Conservation (phyloP, 2,113 vertebrate genomes). For the Pogonocichla stellata region DNA sequence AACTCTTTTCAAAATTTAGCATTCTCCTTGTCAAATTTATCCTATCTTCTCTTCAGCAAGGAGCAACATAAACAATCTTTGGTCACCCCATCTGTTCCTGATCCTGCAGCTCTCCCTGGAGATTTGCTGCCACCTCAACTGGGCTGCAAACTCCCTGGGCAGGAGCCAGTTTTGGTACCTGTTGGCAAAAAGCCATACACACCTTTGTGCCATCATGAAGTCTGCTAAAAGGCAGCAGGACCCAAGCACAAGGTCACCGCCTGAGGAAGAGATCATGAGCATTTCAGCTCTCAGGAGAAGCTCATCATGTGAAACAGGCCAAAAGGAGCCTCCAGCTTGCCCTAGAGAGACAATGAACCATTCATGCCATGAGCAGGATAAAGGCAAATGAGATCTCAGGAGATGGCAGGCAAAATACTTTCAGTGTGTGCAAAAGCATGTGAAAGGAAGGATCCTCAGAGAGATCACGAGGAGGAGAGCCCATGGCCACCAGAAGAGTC, state of each 20-base stretch:
- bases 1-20: conserved; percentile 14
- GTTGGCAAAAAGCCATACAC: neutral
- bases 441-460: neutral
- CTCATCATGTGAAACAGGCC: neutral
- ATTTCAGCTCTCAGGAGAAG: neutral
- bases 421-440: neutral
- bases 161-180: neutral
- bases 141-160: neutral
- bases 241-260: neutral
- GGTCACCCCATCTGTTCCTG: neutral
- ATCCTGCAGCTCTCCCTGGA: neutral
- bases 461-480: neutral
- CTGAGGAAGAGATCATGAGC: neutral
- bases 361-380: neutral
- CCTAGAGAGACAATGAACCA: neutral
- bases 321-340: neutral
- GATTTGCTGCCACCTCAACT: neutral
- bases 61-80: neutral
- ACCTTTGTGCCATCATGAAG: neutral
- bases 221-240: neutral
- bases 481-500: neutral
- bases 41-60: neutral
- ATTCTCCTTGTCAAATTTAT: neutral
- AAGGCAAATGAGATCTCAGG: neutral
- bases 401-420: neutral